Conservation (phyloP, 2,797 vertebrate species). For the Denticeps clupeoides region DNA sequence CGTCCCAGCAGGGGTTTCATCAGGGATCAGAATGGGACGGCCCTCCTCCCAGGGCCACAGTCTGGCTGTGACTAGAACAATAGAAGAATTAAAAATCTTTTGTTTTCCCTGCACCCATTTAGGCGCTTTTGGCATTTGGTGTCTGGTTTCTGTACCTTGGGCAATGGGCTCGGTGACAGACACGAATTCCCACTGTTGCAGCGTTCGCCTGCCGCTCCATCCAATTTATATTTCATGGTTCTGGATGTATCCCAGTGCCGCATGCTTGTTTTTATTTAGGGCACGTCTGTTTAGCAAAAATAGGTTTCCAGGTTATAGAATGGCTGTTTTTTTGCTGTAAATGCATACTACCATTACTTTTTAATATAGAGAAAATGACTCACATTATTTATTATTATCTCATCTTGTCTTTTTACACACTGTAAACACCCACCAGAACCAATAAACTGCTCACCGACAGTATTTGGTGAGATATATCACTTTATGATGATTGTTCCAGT, state of each 20-base stretch:
- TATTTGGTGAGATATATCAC: no score
- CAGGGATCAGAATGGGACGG: conserved; percentile 19
- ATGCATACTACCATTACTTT: no score
- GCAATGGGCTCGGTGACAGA: conserved; percentile 6
- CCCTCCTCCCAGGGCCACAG: conserved; percentile 34
- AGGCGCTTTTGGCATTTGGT: conserved; percentile 13
- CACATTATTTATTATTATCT: no score
- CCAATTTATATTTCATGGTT: not conserved
- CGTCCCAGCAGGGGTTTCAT: conserved; percentile 46
- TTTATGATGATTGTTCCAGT: no score
- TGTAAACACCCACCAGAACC: no score
- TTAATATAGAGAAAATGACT: no score
- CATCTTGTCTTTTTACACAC: no score
- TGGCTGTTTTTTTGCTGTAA: no score
- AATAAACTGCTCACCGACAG: no score
- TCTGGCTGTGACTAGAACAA: conserved; percentile 42
- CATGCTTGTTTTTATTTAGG: no score
- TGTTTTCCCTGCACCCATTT: conserved; percentile 36
- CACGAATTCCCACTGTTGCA: not conserved
- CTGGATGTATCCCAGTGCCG: not conserved
- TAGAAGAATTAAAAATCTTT: conserved; percentile 44
- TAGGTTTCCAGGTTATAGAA: conserved; percentile 25
- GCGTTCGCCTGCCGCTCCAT: no score
- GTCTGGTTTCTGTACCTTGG: conserved; percentile 32
- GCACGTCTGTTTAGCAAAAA: conserved; percentile 21